A percentile compares a stretch with the other conserved stretches of the same genome.
Conservation (phyloP, 2,113 vertebrate species). For the Okapia johnstoni region DNA sequence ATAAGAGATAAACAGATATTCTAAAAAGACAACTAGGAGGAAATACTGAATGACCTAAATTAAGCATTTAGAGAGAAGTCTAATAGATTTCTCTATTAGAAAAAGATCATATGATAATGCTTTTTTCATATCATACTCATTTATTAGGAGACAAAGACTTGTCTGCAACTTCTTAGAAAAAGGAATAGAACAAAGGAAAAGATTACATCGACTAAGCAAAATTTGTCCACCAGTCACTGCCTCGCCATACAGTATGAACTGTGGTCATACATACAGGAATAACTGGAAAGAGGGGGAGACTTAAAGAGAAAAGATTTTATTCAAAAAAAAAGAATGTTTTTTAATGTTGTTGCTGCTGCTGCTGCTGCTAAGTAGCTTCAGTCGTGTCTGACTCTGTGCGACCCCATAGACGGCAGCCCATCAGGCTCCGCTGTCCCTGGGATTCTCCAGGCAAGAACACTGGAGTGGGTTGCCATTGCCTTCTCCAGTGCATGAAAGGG, state of each 20-base stretch:
- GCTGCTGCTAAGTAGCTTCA: too few species aligned
- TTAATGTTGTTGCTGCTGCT: not conserved
- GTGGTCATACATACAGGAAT: not conserved
- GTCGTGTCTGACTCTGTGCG: too few species aligned
- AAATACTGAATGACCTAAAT: not conserved
- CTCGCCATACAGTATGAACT: not conserved
- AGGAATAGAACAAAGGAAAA: slow-evolving; percentile 18
- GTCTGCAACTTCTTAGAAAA: slow-evolving; percentile 22
- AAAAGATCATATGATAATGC: not conserved
- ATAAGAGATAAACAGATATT: not conserved
- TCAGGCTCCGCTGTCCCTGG: too few species aligned
- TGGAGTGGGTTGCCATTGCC: too few species aligned
- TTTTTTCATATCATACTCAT: not conserved
- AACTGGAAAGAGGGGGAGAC: not conserved
- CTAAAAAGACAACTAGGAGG: not conserved
- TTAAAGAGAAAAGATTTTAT: not conserved
- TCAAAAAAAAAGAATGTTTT: not conserved
- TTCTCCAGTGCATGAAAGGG: too few species aligned
- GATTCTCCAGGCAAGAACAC: too few species aligned
- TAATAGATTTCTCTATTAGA: slow-evolving; percentile 12
- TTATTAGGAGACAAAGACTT: not conserved
- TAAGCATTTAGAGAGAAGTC: not conserved
- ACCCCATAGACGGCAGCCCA: too few species aligned
- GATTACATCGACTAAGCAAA: not conserved
- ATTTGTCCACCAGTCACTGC: not conserved